Conservation (phyloP, 2,797 vertebrate species). For the Huso huso region DNA sequence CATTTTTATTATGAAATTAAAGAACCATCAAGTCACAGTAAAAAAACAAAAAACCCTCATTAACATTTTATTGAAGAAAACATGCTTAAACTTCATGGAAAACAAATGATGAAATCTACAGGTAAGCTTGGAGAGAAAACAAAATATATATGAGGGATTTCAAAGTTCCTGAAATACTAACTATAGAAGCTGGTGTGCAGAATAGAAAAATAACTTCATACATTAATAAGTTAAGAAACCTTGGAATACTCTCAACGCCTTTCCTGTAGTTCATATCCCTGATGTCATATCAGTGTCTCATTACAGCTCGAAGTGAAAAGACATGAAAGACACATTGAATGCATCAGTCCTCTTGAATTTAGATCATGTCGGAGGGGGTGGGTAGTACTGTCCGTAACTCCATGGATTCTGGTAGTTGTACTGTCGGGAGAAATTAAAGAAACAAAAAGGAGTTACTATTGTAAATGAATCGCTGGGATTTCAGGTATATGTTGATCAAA, state of each 20-base stretch:
- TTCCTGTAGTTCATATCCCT: too few relatives aligned
- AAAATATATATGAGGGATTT: too few relatives aligned
- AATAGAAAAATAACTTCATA: too few relatives aligned
- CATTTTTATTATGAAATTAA: conserved; percentile 71
- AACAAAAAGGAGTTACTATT: not conserved
- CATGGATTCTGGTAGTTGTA: conserved; percentile 88
- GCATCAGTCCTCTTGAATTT: conserved; percentile 3
- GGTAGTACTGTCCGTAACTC: conserved; percentile 97
- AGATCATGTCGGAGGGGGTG: conserved; percentile 83
- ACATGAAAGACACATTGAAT: not conserved
- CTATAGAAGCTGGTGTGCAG: not conserved
- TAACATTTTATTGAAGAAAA: conserved; percentile 41
- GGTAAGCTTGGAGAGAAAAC: too few relatives aligned
- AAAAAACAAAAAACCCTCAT: conserved; percentile 40
- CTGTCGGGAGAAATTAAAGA: conserved; percentile 44
- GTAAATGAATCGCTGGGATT: too few relatives aligned
- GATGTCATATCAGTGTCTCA: too few relatives aligned
- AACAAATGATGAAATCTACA: too few relatives aligned
- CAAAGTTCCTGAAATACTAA: not conserved
- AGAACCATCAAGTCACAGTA: conserved; percentile 46
- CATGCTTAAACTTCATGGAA: too few relatives aligned
- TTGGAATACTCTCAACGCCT: too few relatives aligned
- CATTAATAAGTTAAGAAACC: too few relatives aligned
- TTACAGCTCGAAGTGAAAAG: not conserved
- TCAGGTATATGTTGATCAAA: too few relatives aligned